Evolutionary conservation across 1,140 invertebrate genomes (phyloP).

Genomic region (Colletes latitarsis): DNA sequence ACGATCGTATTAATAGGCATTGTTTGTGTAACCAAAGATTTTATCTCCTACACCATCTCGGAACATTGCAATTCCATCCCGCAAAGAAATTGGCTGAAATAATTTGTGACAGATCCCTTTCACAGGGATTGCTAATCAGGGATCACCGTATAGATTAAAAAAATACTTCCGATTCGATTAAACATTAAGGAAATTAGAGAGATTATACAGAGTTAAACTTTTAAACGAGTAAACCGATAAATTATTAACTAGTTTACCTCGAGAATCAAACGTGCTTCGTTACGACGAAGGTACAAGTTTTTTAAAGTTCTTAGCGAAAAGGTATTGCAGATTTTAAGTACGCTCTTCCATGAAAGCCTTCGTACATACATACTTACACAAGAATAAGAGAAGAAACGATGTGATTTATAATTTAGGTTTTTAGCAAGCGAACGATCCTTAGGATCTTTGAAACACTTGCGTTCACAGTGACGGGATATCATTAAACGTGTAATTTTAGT

Average conservation of each 20-base stretch:
- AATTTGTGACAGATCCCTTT: conserved; percentile 43
- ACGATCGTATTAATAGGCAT: conserved; percentile 48
- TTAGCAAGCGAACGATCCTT: conserved; percentile 29
- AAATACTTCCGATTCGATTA: conserved; percentile 50
- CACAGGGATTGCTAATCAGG: conserved; percentile 59
- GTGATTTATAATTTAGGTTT: conserved; percentile 47
- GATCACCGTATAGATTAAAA: conserved; percentile 58
- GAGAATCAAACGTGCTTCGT: conserved; percentile 43
- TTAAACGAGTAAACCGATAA: background rate
- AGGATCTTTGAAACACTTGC: background rate
- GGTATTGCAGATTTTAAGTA: conserved; percentile 17
- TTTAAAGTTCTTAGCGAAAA: conserved; percentile 22
- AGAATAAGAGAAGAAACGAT: conserved; percentile 6
- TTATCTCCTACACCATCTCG: conserved; percentile 60
- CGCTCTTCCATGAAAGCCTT: conserved; percentile 41
- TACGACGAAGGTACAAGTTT: conserved; percentile 5
- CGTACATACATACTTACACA: conserved; percentile 24
- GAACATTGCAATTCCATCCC: conserved; percentile 46
- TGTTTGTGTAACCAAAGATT: conserved; percentile 69
- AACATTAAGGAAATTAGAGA: conserved; percentile 46
- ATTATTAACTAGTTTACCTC: conserved; percentile 26
- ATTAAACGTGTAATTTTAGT: conserved; percentile 4
- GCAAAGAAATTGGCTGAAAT: conserved; percentile 35
- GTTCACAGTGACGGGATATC: background rate
- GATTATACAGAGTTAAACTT: conserved; percentile 33